Conservation (phyloP, 2,113 vertebrate species). For the Ranitomeya imitator region DNA sequence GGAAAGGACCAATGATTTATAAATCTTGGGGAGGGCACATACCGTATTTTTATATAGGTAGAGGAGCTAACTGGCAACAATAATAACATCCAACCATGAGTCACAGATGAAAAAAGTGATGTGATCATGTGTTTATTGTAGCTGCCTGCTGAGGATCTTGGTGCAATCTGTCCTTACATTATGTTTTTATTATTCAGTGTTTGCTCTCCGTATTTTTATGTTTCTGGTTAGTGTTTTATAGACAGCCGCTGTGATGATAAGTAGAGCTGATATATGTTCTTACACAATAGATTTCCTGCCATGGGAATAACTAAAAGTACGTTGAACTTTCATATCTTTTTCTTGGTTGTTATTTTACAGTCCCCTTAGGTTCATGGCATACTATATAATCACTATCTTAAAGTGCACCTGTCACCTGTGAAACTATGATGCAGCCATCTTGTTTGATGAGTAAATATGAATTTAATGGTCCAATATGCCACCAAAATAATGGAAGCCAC, state of each 20-base stretch:
- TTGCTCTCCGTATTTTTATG: conserved; percentile 28
- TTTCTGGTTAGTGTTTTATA: conserved; percentile 44
- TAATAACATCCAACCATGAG: no score
- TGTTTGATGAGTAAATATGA: neutral
- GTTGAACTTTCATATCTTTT: conserved; percentile 23
- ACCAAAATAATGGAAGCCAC: neutral
- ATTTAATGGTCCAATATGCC: neutral
- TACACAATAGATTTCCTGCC: conserved; percentile 22
- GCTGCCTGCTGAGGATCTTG: neutral
- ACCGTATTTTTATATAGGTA: neutral
- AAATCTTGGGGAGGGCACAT: neutral
- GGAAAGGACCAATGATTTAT: neutral
- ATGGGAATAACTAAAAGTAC: neutral
- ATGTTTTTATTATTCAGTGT: conserved; percentile 1
- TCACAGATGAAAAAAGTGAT: neutral
- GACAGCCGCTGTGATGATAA: conserved; percentile 22
- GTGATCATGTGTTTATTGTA: neutral
- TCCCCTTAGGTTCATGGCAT: neutral
- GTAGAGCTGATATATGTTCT: conserved; percentile 3
- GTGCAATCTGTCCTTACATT: neutral
- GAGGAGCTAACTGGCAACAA: neutral
- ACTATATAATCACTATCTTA: neutral
- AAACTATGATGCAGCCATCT: neutral
- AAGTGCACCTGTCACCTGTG: conserved; percentile 5
- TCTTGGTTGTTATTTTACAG: neutral